Base-by-base conservation (phyloP, 2,888 invertebrate species). In the Hirtodrosophila trivittata region DNA sequence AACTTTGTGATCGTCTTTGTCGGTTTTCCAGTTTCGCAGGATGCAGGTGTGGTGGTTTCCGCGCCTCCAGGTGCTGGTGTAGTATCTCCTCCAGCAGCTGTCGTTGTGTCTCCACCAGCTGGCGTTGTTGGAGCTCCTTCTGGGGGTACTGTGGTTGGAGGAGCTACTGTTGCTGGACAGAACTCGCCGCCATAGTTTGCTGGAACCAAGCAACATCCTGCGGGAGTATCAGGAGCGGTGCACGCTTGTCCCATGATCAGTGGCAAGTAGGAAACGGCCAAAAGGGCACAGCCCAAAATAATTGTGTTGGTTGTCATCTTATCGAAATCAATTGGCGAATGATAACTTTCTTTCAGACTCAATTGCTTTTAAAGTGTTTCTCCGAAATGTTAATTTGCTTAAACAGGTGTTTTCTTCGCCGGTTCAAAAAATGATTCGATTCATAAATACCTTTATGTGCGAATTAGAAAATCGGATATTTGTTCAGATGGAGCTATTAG, bases 201-300 rank as follows among this genome's bases (percentile, higher is more conserved):
- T 1, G 18, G 4, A 1, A 1, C 8, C 0, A 21, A 3, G 25
- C 45, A 45, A 28, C 46, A 46, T 1, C 50, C 39, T 0, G n/a
- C 1, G 1, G 49, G 38, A 0, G 5, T 3, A 18, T 12, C 45
- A n/a, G 50, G 13, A 4, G 18, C 50, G 9, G 52, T 45, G 7
- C 52, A 52, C 0, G 46, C 41, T 9, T n/a, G 26, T 6, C 25
- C 57, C n/a, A 28, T 6, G 41, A n/a, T 10, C 6, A 1, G 12
- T 25, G 70, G 66, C 16, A 67, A 25, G 0, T 70, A 10, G 38
- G 32, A 42, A 1, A 69, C 28, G 14, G 50, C 64, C 32, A 67
- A 4, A 8, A 69, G 12, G 25, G 35, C 70, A 30, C 70, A 69
- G 25, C 25, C 28, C 1, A 62, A 16, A 2, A 28, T 9, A 12